A percentile compares a stretch with the other conserved stretches of the same genome.
These are phyloP conservation scores for Bradypodion pumilum DNA, from an alignment of 2,797 vertebrate genomes.

Conservation along the genomic window DNA sequence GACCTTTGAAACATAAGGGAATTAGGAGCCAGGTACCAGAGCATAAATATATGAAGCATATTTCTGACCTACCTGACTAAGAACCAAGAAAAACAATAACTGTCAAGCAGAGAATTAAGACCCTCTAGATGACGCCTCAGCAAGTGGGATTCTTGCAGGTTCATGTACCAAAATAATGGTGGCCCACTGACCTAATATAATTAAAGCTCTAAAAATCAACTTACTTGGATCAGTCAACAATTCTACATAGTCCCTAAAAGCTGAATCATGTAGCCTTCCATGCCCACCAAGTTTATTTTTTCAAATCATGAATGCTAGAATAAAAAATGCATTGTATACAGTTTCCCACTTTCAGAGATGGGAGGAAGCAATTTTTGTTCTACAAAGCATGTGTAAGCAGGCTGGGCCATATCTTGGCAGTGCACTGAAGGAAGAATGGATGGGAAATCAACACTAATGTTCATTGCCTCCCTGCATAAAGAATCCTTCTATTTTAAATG, in stretches of 20 bases:
- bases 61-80: too few species aligned
- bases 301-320: neutral
- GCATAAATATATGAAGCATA: too few species aligned
- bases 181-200: neutral
- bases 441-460: neutral
- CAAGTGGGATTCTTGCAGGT: neutral
- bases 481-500: neutral
- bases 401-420: neutral
- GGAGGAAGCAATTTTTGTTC: neutral
- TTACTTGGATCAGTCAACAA: neutral
- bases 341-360: neutral
- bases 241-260: neutral
- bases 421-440: neutral
- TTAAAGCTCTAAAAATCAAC: neutral
- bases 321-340: neutral
- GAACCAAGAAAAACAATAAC: neutral
- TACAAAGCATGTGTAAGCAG: neutral
- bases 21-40: too few species aligned
- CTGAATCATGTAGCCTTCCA: neutral
- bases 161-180: neutral
- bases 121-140: neutral
- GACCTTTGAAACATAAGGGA: too few species aligned
- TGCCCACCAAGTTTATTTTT: neutral
- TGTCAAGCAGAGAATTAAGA: neutral
- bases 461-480: neutral